Evolutionary conservation across 2,797 vertebrate genomes (phyloP).

Genomic region (Botia almorhae): DNA sequence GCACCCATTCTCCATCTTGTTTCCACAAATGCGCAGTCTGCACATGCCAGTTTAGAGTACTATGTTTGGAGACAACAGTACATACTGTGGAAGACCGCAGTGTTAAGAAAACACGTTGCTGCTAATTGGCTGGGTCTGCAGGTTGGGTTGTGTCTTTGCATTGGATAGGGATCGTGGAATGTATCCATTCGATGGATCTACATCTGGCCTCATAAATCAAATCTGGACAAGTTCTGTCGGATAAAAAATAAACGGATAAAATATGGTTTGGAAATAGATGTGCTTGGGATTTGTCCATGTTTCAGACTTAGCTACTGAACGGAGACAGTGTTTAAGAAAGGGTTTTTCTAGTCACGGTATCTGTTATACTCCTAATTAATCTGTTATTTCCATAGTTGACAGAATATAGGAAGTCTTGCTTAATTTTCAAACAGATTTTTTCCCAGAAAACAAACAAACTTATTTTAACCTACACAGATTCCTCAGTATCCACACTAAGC

Average conservation of each 20-base stretch:
- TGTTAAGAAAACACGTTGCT: conserved; percentile 25
- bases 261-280: conserved; percentile 56
- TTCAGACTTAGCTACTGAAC: conserved; percentile 50
- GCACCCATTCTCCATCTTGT: conserved; percentile 58
- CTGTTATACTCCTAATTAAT: conserved; percentile 38
- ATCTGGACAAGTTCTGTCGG: conserved; percentile 49
- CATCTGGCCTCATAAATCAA: conserved; percentile 61
- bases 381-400: conserved; percentile 31
- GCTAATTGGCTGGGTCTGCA: conserved; percentile 31
- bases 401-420: conserved; percentile 19
- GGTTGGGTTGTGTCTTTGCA: conserved; percentile 40
- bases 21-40: conserved; percentile 61
- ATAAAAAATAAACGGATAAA: conserved; percentile 51
- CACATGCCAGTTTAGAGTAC: conserved; percentile 57
- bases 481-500: not conserved
- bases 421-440: conserved; percentile 15
- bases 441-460: not conserved
- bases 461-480: conserved; percentile 12
- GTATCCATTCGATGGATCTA: conserved; percentile 50
- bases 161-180: conserved; percentile 54
- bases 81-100: conserved; percentile 50
- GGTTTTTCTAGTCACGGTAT: conserved; percentile 50
- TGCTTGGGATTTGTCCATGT: conserved; percentile 59
- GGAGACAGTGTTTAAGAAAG: conserved; percentile 25
- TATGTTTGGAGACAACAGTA: conserved; percentile 66